Percentiles rank a stretch among this genome's conserved stretches.
phyloP scores from a whole-genome alignment of 2,797 vertebrate genomes.

The Acanthurus leucopareius region DNA sequence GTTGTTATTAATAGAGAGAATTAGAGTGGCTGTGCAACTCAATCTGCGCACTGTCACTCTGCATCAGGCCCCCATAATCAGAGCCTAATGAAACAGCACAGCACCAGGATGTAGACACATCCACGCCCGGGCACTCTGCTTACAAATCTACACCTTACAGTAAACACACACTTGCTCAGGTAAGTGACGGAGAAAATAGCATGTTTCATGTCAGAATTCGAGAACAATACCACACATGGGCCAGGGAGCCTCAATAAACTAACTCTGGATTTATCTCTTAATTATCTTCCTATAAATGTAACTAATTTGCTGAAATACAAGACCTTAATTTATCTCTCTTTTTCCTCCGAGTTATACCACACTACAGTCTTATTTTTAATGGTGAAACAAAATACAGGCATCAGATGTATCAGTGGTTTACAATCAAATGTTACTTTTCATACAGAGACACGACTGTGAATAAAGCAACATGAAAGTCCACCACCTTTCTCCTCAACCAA shows the following conservation, averaged over 20 bases:
- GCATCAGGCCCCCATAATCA: conserved; percentile 88
- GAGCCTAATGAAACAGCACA: conserved; percentile 88
- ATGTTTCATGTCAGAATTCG: conserved; percentile 10
- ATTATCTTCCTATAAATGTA: conserved; percentile 11
- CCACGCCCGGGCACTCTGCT: conserved; percentile 47
- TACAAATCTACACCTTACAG: conserved; percentile 53
- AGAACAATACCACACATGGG: conserved; percentile 7
- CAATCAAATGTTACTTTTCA: neutral
- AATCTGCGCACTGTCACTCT: conserved; percentile 91
- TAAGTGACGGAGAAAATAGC: conserved; percentile 20
- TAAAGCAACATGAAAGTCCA: neutral
- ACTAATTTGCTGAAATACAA: neutral
- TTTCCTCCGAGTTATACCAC: neutral
- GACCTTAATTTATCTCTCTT: conserved; percentile 4
- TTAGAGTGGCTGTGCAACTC: conserved; percentile 89
- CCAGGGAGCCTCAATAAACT: conserved; percentile 12
- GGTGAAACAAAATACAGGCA: neutral
- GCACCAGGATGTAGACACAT: conserved; percentile 74
- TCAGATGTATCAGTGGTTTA: neutral
- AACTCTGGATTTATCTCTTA: conserved; percentile 15
- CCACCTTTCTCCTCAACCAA: neutral
- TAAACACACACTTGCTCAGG: conserved; percentile 45
- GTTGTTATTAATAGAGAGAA: conserved; percentile 91
- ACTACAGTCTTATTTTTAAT: conserved; percentile 12
- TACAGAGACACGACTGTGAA: neutral